Percentiles rank a stretch among this genome's conserved stretches.
phyloP scores from a whole-genome alignment of 2,113 vertebrate genomes.

The Elanus axillaris region DNA sequence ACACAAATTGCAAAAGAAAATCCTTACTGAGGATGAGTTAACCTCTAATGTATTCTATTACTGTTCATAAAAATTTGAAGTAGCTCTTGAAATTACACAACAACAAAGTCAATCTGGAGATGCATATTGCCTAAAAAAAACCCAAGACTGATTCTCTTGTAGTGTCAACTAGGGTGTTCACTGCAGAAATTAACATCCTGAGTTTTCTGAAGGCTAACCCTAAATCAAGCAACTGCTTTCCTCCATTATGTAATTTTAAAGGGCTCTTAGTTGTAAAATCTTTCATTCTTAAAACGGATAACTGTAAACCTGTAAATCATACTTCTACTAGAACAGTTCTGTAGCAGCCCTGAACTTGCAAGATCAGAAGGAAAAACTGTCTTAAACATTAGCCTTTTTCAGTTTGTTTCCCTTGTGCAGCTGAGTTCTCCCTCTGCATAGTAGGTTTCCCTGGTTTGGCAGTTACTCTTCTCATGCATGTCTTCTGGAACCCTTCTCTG shows the following conservation, averaged over 20 bases:
- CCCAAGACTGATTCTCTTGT: neutral
- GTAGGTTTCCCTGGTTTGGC: neutral
- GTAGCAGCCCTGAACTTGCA: neutral
- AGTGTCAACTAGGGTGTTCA: neutral
- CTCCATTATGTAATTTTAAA: neutral
- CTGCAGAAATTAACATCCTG: neutral
- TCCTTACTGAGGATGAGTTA: neutral
- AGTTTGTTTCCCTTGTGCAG: neutral
- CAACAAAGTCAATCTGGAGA: conserved; percentile 47
- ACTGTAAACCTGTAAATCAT: neutral
- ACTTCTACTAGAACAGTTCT: neutral
- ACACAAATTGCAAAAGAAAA: conserved; percentile 9
- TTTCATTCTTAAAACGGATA: neutral
- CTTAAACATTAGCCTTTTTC: neutral
- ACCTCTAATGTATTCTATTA: neutral
- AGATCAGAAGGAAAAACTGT: neutral
- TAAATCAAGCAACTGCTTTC: neutral
- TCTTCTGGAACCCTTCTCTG: neutral
- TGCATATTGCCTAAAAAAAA: neutral
- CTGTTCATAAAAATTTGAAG: conserved; percentile 25
- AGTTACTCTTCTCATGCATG: neutral
- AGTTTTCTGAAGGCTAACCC: neutral
- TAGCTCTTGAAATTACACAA: conserved; percentile 29
- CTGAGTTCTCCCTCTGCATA: neutral
- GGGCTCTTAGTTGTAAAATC: neutral